A percentile compares a stretch with the other conserved stretches of the same genome.
Evolutionary conservation across 2,888 invertebrate species (phyloP).

Genomic region (Pseudococcus longispinus): DNA sequence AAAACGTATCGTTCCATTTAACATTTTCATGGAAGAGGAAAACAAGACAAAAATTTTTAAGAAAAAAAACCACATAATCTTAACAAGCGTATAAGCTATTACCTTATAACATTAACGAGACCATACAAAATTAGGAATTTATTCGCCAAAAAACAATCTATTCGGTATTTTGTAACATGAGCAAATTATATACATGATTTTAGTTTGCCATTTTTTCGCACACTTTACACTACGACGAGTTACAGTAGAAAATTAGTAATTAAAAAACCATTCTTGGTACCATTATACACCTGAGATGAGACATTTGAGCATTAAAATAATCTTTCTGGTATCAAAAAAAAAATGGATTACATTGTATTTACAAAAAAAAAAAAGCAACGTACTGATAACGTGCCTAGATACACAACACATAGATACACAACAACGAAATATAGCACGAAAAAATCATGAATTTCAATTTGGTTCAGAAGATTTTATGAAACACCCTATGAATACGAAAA

Average conservation of each 20-base stretch:
- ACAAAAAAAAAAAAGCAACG: not conserved
- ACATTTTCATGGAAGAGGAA: not conserved
- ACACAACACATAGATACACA: not conserved
- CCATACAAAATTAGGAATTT: slow-evolving; percentile 35
- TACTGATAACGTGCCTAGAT: not conserved
- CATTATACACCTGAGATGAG: slow-evolving; percentile 28
- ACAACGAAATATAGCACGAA: not conserved
- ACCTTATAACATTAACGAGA: slow-evolving; percentile 7
- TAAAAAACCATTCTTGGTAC: slow-evolving; percentile 14
- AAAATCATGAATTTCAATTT: too few relatives aligned
- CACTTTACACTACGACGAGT: slow-evolving; percentile 5
- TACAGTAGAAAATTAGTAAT: not conserved
- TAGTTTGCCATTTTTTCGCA: not conserved
- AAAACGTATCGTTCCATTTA: not conserved
- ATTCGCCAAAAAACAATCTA: slow-evolving; percentile 16
- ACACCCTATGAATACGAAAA: too few relatives aligned
- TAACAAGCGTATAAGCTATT: slow-evolving; percentile 37
- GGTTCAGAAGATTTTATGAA: too few relatives aligned
- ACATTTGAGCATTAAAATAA: not conserved
- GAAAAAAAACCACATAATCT: not conserved
- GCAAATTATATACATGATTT: slow-evolving; percentile 24
- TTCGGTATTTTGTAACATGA: slow-evolving; percentile 20
- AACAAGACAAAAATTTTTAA: not conserved
- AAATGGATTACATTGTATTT: not conserved
- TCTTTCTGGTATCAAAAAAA: not conserved